Conservation (phyloP, 37 sponge, comb jelly and placozoan species). For the Hormiphora californensis region DNA sequence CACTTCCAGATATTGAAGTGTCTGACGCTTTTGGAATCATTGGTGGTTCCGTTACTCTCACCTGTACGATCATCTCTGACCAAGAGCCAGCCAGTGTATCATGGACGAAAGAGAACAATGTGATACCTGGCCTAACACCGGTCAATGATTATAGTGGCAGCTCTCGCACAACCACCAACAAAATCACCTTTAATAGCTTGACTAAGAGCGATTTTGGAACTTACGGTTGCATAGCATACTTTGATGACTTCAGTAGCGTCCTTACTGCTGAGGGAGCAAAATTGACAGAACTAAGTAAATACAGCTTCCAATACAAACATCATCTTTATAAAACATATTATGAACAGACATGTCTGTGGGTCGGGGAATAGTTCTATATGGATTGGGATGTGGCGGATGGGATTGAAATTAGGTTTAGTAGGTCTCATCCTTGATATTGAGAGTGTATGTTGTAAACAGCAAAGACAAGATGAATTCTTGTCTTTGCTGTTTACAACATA, state of each 20-base stretch:
- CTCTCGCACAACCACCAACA: neutral
- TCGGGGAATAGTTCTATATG: too few species aligned
- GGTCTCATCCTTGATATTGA: too few species aligned
- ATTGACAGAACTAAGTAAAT: slow-evolving; percentile 1
- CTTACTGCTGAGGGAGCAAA: neutral
- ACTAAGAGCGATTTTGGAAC: neutral
- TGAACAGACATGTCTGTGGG: too few species aligned
- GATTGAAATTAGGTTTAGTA: too few species aligned
- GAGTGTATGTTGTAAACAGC: too few species aligned
- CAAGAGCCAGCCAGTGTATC: neutral
- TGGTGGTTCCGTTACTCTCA: neutral
- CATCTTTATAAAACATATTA: too few species aligned
- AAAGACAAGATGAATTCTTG: too few species aligned
- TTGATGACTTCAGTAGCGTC: neutral
- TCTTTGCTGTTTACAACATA: too few species aligned
- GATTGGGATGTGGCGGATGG: too few species aligned
- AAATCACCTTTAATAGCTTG: neutral
- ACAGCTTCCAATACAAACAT: too few species aligned
- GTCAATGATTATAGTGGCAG: neutral
- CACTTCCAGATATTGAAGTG: neutral
- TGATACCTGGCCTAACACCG: neutral
- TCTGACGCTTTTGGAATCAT: neutral
- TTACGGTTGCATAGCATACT: slow-evolving; percentile 35
- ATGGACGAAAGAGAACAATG: slow-evolving; percentile 39
- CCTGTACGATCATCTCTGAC: slow-evolving; percentile 28